Evolutionary conservation across 2,797 vertebrate species (phyloP), one percentile per base, ranked within the genome.

Genomic region (Liparis tanakae): DNA sequence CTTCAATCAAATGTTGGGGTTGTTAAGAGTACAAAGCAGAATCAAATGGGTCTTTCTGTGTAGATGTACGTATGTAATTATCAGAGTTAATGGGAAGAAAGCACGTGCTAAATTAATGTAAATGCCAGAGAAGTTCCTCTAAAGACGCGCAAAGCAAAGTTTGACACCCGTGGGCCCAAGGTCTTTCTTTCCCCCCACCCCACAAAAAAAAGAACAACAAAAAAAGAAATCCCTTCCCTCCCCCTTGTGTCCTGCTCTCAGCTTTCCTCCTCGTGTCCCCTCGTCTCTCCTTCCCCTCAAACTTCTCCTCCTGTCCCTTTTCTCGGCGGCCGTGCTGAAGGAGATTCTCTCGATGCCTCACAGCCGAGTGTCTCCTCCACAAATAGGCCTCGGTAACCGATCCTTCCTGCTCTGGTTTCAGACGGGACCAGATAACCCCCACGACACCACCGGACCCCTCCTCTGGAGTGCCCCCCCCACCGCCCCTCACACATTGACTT

Each of bases 301-400:
- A 87, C 80, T 72, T 89, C 80, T 88, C 71, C 80, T 58, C 46
- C 3, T 25, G 80, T 89, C 77, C 81, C 75, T 71, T 83, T 81
- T 83, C 48, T 79, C 74, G 53, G 73, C 80, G 81, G 77, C 76
- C 73, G 79, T 76, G 77, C 80, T 92, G 90, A 94, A 94, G 93
- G 93, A 93, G 91, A 93, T 90, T 91, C 90, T 94, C 85, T 88
- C 90, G 93, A 92, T 92, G 88, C 88, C 93, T 93, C 92, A 87
- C 83, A 91, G 94, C 90, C 91, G 87, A 64, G 89, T 93, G 94
- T 95, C 94, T 95, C 94, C 91, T 94, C 94, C 93, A 88, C 92
- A 95, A 94, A 95, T 94, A 95, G 94, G 91, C 89, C 88, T 74
- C 10, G 71, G 90, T 91, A 95, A 93, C 86, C 82, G 83, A 95